Evolutionary conservation across 2,113 vertebrate genomes (phyloP).

Genomic region (Bos indicus): DNA sequence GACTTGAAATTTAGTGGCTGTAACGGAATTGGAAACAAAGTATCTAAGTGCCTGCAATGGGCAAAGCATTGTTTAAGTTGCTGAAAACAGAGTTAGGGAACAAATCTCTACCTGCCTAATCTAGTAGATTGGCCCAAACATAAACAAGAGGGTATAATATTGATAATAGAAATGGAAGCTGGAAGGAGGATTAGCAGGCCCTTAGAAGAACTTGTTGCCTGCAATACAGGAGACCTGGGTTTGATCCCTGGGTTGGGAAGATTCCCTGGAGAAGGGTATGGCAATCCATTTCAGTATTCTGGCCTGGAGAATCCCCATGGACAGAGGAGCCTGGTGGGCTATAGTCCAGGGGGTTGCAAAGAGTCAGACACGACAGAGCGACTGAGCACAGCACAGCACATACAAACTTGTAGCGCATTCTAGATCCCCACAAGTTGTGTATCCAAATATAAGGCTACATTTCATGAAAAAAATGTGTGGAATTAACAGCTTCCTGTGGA

Average conservation of each 20-base stretch:
- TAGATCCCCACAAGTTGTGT: not conserved
- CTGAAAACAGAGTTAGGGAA: not conserved
- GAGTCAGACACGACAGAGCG: not conserved
- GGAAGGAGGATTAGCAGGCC: not conserved
- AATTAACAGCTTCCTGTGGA: not conserved
- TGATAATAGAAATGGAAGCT: not conserved
- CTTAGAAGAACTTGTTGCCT: not conserved
- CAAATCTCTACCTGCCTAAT: not conserved
- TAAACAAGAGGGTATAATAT: not conserved
- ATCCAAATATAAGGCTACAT: not conserved
- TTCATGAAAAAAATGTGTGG: not conserved
- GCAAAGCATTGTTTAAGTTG: not conserved
- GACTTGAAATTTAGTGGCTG: not conserved
- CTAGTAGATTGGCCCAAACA: not conserved
- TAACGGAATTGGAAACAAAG: not conserved
- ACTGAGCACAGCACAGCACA: not conserved
- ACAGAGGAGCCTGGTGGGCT: not conserved
- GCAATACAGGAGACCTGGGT: not conserved
- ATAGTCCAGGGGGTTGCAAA: not conserved
- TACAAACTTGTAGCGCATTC: rapidly evolving
- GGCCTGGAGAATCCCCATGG: not conserved
- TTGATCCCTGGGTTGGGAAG: not conserved
- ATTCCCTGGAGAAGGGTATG: not conserved
- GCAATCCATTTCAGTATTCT: not conserved
- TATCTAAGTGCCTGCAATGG: not conserved